Evolutionary conservation across 1,140 invertebrate genomes (phyloP).

Genomic region (Mercenaria mercenaria): DNA sequence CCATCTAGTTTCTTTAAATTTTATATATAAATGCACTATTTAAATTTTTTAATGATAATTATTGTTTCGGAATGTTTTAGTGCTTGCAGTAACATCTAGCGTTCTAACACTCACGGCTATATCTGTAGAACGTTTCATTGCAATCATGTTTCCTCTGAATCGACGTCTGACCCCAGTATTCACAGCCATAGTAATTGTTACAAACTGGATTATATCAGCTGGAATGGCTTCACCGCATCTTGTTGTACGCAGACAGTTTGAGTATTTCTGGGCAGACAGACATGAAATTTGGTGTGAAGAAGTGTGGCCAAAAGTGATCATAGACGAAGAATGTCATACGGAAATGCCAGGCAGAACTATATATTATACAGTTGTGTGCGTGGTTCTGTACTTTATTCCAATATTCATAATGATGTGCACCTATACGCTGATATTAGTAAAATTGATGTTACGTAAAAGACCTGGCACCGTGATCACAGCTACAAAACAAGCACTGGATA

Average conservation of each 20-base stretch:
- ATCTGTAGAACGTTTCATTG: conserved; percentile 86
- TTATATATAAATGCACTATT: too few species aligned
- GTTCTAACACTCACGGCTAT: conserved; percentile 87
- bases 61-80: too few species aligned
- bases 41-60: too few species aligned
- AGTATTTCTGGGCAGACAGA: conserved; percentile 78
- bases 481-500: conserved; percentile 73
- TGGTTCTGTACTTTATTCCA: conserved; percentile 86
- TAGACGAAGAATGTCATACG: conserved; percentile 65
- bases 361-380: conserved; percentile 85
- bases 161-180: conserved; percentile 70
- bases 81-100: conserved; percentile 86
- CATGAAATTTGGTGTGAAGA: conserved; percentile 82
- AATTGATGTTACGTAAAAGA: conserved; percentile 70
- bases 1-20: too few species aligned
- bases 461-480: conserved; percentile 68
- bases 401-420: conserved; percentile 85
- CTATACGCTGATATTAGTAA: conserved; percentile 85
- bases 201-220: conserved; percentile 85
- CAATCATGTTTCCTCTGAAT: conserved; percentile 81
- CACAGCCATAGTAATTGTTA: conserved; percentile 81
- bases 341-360: conserved; percentile 69
- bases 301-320: conserved; percentile 75
- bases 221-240: conserved; percentile 84
- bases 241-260: conserved; percentile 72